phyloP scores from a whole-genome alignment of 1,140 invertebrate genomes.

The Cheumatopsyche charites region DNA sequence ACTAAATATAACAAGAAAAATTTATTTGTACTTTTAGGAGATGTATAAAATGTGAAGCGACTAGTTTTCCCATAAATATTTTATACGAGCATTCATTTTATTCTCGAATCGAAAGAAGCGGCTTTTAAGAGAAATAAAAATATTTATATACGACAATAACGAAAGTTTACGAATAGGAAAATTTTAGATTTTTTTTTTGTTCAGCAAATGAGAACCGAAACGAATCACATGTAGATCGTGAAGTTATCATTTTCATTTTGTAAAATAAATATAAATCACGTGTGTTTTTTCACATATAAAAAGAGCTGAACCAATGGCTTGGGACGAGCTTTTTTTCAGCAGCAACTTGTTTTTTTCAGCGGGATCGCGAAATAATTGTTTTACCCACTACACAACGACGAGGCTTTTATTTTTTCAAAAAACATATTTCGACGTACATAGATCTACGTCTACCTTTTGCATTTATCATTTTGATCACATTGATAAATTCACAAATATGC shows the following conservation, averaged over 20 bases:
- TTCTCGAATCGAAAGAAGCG: background rate
- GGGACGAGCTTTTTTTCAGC: slow-evolving; percentile 6
- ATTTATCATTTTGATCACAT: background rate
- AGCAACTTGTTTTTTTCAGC: slow-evolving; percentile 20
- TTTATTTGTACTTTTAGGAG: slow-evolving; percentile 63
- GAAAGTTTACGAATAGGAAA: background rate
- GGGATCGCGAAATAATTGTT: slow-evolving; percentile 20
- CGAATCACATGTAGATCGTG: background rate
- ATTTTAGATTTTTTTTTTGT: background rate
- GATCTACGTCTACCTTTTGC: no score
- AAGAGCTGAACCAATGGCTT: background rate
- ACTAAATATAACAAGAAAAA: slow-evolving; percentile 64
- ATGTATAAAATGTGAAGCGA: slow-evolving; percentile 64
- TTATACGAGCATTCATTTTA: slow-evolving; percentile 7
- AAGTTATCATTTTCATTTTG: background rate
- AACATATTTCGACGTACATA: no score
- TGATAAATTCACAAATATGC: slow-evolving; percentile 21
- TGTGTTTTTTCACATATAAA: no score
- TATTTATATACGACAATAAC: background rate
- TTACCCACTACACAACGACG: slow-evolving; percentile 62
- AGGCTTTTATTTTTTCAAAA: slow-evolving; percentile 52
- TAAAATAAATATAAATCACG: slow-evolving; percentile 14
- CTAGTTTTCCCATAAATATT: slow-evolving; percentile 54
- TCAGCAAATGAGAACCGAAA: background rate
- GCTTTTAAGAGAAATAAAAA: background rate